phyloP scores from a whole-genome alignment of 2,888 invertebrate species.

The Venustoraphidia nigricollis region DNA sequence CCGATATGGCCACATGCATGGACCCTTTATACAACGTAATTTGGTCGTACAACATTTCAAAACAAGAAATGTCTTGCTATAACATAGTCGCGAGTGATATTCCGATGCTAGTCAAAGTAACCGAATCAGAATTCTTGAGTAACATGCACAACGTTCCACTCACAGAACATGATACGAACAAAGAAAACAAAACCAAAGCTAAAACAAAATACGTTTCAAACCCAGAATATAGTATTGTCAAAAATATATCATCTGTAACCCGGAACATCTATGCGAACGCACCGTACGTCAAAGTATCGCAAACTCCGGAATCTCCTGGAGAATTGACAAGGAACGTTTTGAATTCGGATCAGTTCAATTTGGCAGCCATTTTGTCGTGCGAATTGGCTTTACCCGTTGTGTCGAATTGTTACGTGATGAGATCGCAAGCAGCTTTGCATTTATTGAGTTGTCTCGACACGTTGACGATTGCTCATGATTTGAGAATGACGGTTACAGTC shows the following conservation, averaged over 20 bases:
- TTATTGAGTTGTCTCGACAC: constrained; percentile 81
- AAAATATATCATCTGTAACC: not conserved
- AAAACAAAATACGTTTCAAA: constrained; percentile 11
- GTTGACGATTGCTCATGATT: constrained; percentile 64
- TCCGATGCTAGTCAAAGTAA: constrained; percentile 15
- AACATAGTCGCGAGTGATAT: constrained; percentile 72
- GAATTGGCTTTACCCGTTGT: constrained; percentile 68
- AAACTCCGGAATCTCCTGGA: constrained; percentile 29
- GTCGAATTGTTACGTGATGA: constrained; percentile 51
- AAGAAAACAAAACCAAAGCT: constrained; percentile 17
- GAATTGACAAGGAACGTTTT: constrained; percentile 11
- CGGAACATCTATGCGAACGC: not conserved
- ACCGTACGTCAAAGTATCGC: constrained; percentile 14
- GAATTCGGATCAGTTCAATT: constrained; percentile 16
- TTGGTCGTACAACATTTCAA: constrained; percentile 74
- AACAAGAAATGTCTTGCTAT: constrained; percentile 54
- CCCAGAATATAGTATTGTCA: not conserved
- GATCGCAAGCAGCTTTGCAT: constrained; percentile 83
- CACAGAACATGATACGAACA: constrained; percentile 11
- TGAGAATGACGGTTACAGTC: constrained; percentile 34
- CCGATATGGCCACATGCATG: constrained; percentile 61
- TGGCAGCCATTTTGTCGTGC: constrained; percentile 56
- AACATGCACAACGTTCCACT: constrained; percentile 2
- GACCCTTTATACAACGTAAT: constrained; percentile 88
- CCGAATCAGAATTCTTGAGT: constrained; percentile 1